A percentile compares a stretch with the other conserved stretches of the same genome.
These are phyloP conservation scores for Typhlomys cinereus DNA, from an alignment of 2,113 vertebrate genomes.

Conservation along the genomic window DNA sequence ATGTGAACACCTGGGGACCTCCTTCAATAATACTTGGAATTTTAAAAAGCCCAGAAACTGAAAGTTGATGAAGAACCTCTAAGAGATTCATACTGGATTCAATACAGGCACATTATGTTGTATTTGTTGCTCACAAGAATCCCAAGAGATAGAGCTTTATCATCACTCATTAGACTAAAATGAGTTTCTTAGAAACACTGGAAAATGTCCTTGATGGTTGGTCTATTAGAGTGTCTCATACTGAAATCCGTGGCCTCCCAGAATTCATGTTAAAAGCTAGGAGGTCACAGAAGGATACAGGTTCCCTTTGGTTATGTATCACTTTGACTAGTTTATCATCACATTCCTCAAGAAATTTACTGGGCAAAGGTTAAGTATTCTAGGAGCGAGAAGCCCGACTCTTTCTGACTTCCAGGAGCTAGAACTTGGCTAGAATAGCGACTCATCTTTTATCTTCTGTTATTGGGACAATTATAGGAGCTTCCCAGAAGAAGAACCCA, in stretches of 20 bases:
- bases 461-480: background rate
- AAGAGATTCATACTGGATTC: background rate
- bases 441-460: background rate
- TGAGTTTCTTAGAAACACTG: background rate
- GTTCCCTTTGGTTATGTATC: background rate
- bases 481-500: background rate
- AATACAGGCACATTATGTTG: background rate
- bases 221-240: background rate
- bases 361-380: background rate
- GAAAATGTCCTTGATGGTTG: background rate
- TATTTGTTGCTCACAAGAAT: background rate
- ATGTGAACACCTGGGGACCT: background rate
- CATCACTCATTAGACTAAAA: background rate
- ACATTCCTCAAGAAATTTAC: background rate
- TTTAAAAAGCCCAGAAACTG: background rate
- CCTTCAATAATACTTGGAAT: background rate
- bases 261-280: background rate
- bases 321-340: background rate
- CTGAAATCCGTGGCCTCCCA: background rate
- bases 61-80: background rate
- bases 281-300: background rate
- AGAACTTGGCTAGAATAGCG: accelerated
- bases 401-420: background rate
- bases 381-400: background rate
- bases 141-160: background rate